Base-by-base conservation (phyloP, 2,888 invertebrate genomes). In the Drosophila fulvimacula region DNA sequence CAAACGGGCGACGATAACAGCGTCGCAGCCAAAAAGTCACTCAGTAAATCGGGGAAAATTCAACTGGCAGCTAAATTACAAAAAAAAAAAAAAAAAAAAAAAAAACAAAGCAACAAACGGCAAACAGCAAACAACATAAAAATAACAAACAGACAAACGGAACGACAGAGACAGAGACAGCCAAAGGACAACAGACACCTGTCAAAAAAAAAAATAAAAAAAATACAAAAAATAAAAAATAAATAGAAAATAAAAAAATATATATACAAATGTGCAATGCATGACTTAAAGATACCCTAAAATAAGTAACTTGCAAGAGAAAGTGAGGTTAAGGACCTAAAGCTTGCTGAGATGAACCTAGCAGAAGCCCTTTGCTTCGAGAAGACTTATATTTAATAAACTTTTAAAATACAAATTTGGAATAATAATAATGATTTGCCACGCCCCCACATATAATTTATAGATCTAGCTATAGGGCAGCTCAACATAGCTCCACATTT, bases 1-100 rank as follows among this genome's bases (percentile, higher is more conserved):
- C 81, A 76, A 82, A 60, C 59, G 61, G 38, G 36, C 58, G 72
- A 63, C 63, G 77, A 68, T 73, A 70, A 76, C 73, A 64, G 56
- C 56, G 46, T 27, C 46, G 60, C 32, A 44, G 13, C 36, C 34
- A 36, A 51, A 39, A 55, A 69, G 73, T 69, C 73, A 80, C 70
- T 38, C 65, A 30, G 27, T 30, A 32, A 62, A 62, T 44, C 36
- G 57, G 44, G 34, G 36, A 24, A 36, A 57, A 36, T 36, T 55
- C 17, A 55, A 55, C 55, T 32, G 32, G 9, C 60, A 76, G 61
- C 48, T 56, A 67, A 76, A 81, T 63, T 34, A 74, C 76, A 72
- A 63, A 48, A 46, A 17, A 27, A 7, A 7, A 24, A 44, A 5
- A n/a, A 5, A 41, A 19, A 10, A 41, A 57, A 59, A 39, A 42